Base-by-base conservation (phyloP, 2,113 vertebrate genomes). In the Vulpes lagopus region DNA sequence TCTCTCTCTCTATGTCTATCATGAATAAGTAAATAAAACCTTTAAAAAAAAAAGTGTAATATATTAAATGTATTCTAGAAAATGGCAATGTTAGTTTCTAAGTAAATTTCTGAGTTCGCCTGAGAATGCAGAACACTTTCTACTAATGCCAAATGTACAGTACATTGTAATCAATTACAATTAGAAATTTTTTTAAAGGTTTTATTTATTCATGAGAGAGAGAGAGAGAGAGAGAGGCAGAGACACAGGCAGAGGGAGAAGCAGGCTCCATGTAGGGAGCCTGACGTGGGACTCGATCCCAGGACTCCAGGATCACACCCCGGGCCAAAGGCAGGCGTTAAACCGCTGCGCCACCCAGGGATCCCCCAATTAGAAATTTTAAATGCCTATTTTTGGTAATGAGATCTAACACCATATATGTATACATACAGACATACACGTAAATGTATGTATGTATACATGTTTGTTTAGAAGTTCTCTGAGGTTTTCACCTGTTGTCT, bases 41-140 rank as follows among this genome's bases (percentile, higher is more conserved):
- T 43, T 43, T 43, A 43, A 43, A 43, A 43, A 35, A 35, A 43
- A 43, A 67, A 95, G 71, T 35, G 19, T n/a, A 74, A 65, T 27
- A 38, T 35, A 55, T 49, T 89, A 89, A 79, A 2, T 30, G 16
- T 76, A 78, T 67, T 32, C 87, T 0, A 22, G 55, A 64, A 91
- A 94, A 51, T 11, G 53, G 1, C 23, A 73, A 17, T 73, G n/a
- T 35, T 83, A 60, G 6, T 43, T 87, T 85, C 78, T 74, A 86
- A 65, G 55, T 82, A 71, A 89, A 57, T 64, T 89, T 94, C 83
- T 95, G 67, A 89, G 71, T 69, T 62, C 10, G 35, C 62, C 59
- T 94, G 8, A 93, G 51, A 94, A 96, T 92, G 22, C 82, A 8
- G 3, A 79, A 81, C 32, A 85, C 32, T 83, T 87, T 95, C 76